These are phyloP conservation scores for Nysson spinosus DNA, from an alignment of 2,888 invertebrate genomes.

Conservation along the genomic window DNA sequence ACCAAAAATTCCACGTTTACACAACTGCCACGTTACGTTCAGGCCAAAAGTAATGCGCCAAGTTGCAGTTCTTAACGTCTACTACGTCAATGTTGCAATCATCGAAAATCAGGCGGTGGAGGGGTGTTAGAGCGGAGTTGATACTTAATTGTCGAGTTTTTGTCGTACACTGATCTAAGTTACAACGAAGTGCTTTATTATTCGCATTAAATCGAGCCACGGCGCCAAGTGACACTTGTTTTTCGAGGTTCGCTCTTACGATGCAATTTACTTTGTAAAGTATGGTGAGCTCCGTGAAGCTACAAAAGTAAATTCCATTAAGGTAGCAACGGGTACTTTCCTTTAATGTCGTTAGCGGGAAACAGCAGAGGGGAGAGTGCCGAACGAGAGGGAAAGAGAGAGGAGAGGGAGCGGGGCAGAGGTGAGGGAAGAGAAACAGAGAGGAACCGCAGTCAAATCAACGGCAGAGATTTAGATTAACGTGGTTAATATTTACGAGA, in stretches of 20 bases:
- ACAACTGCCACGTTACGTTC: background rate
- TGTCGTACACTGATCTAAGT: background rate
- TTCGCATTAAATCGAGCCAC: slow-evolving; percentile 34
- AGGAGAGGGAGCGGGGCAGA: background rate
- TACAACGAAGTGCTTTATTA: slow-evolving; percentile 13
- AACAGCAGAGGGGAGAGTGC: too few relatives aligned
- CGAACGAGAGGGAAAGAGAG: slow-evolving; percentile 3
- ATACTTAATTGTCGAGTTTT: slow-evolving; percentile 3
- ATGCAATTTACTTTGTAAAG: slow-evolving; percentile 60
- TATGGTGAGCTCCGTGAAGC: slow-evolving; percentile 59
- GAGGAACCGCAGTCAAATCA: slow-evolving; percentile 35
- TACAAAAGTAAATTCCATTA: slow-evolving; percentile 72
- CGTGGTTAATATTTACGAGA: slow-evolving; percentile 42
- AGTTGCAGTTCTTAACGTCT: background rate
- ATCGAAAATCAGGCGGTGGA: too few relatives aligned
- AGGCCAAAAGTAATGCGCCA: background rate
- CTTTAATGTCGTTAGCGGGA: slow-evolving; percentile 62
- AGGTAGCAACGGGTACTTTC: slow-evolving; percentile 62
- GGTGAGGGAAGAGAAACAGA: slow-evolving; percentile 19
- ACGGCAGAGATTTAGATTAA: slow-evolving; percentile 50
- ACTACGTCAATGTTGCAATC: too few relatives aligned
- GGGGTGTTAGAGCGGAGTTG: too few relatives aligned
- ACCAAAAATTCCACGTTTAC: slow-evolving; percentile 21
- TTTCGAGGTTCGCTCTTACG: slow-evolving; percentile 48
- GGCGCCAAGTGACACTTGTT: slow-evolving; percentile 57